Evolutionary conservation across 2,888 invertebrate genomes (phyloP), one percentile per base, ranked within the genome.

Genomic region (Drosophila longiperda): DNA sequence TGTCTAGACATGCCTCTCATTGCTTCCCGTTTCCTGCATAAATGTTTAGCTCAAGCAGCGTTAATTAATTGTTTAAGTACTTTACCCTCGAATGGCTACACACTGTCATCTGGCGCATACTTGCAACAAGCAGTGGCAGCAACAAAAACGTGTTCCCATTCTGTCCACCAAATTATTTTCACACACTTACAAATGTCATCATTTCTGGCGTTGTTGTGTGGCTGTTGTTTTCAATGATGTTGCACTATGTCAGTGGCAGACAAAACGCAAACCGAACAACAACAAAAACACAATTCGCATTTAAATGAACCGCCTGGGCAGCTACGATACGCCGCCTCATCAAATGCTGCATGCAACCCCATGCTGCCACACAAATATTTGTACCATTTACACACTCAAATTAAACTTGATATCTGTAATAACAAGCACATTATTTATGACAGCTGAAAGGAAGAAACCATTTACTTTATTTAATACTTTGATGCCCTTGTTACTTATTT

Each of bases 1-100:
- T 70, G 75, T 82, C 68, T 73, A 62, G 60, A 58, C 69, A 45
- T 58, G 65, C 61, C 65, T 73, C 73, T 73, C 73, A 80, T 82
- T 85, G 82, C 82, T 74, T 57, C 54, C 55, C 82, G 82, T 85
- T 74, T 57, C 52, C 55, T 70, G 59, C 70, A 73, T 82, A 71
- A 80, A 75, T 75, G 75, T 75, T 82, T 70, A 67, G 78, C 60
- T 78, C 66, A 65, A 86, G 83, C 74, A 75, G 73, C 71, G 82
- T 79, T 87, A 89, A 90, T 87, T 87, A 90, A 90, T 89, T 90
- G 90, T 75, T 84, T 74, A 82, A 89, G 85, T 70, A 85, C 89
- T 84, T 89, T 83, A 53, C 75, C 71, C 75, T 73, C 80, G 75
- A 83, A 73, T 82, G 81, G 73, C 63, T 48, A 62, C 59, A 69